phyloP scores from a whole-genome alignment of 30 jellyfish, hydroid and myxozoan species.

The Phacellophora camtschatica region DNA sequence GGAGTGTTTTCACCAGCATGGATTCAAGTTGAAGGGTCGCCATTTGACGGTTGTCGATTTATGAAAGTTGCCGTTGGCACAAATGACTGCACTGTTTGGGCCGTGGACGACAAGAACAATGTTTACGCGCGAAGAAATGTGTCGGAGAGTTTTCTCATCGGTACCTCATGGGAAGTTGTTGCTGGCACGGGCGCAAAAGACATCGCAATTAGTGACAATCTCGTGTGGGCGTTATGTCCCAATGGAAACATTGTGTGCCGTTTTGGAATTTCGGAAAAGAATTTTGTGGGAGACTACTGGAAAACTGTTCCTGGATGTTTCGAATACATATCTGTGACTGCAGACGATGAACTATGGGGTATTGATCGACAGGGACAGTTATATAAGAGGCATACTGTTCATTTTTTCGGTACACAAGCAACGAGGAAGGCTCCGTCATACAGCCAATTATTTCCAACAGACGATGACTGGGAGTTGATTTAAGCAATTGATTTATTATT shows the following conservation, averaged over 20 bases:
- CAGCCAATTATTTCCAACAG: constrained; percentile 90
- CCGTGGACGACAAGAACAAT: constrained; percentile 91
- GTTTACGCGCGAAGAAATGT: constrained; percentile 94
- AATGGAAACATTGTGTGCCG: constrained; percentile 95
- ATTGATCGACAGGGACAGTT: constrained; percentile 96
- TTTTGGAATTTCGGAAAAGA: constrained; percentile 85
- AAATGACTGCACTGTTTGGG: constrained; percentile 92
- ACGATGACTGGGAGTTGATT: constrained; percentile 97
- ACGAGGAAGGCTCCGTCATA: constrained; percentile 91
- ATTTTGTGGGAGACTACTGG: constrained; percentile 97
- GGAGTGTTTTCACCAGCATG: constrained; percentile 87
- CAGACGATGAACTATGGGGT: constrained; percentile 98
- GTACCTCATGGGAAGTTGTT: constrained; percentile 97
- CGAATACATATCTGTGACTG: constrained; percentile 89
- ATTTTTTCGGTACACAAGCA: constrained; percentile 84
- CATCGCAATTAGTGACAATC: constrained; percentile 81
- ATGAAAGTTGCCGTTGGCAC: constrained; percentile 92
- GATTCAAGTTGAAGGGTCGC: constrained; percentile 97
- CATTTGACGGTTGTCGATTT: constrained; percentile 95
- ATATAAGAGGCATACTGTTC: constrained; percentile 83
- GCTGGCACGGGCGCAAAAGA: constrained; percentile 97
- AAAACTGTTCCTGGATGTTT: constrained; percentile 96
- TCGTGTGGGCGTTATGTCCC: constrained; percentile 98
- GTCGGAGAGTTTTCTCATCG: constrained; percentile 90
- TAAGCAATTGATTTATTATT: neutral